Evolutionary conservation across 2,113 vertebrate species (phyloP), one percentile per base, ranked within the genome.

Genomic region (Hemichromis elongatus): DNA sequence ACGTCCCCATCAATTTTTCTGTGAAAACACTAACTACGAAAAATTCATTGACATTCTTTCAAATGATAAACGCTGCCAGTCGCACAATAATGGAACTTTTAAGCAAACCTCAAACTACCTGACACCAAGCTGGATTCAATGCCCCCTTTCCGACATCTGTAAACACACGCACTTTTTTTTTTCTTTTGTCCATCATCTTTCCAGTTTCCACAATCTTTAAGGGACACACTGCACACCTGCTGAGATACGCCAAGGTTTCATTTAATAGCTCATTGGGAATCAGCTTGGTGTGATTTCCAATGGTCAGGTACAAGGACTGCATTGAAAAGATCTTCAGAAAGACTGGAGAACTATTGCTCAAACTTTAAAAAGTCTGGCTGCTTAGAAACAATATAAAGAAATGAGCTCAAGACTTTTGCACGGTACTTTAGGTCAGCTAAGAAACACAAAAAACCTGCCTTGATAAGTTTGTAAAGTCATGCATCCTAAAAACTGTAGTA

Each of bases 381-480:
- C 7, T 42, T 70, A 24, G 37, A 70, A 70, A 45, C 66, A 7
- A 70, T 70, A 42, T 68, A 42, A 47, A 26, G 63, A 68, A 16
- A 24, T 42, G 24, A 24, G 35, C 63, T 68, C 63, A 6, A 42
- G 37, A 45, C 21, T 18, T 24, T 70, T 6, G 21, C 21, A 70
- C 37, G 45, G 37, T 18, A 70, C 13, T 45, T 42, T 70, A 70
- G 37, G 37, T 26, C 13, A 45, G n/a, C n/a, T 1, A 16, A 14
- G 37, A 42, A 42, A 24, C 35, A 40, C 61, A 40, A 70, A 70
- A 14, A 4, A 45, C 1, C 21, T 4, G 11, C 21, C 9, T 26
- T 45, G 66, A 7, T 26, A 26, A 28, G 14, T 47, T 45, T 45
- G 66, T 45, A 40, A 70, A 70, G 21, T 70, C 21, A 70, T 2